These are phyloP conservation scores for Poecilia velifera DNA, from an alignment of 2,797 vertebrate species.

Conservation along the genomic window DNA sequence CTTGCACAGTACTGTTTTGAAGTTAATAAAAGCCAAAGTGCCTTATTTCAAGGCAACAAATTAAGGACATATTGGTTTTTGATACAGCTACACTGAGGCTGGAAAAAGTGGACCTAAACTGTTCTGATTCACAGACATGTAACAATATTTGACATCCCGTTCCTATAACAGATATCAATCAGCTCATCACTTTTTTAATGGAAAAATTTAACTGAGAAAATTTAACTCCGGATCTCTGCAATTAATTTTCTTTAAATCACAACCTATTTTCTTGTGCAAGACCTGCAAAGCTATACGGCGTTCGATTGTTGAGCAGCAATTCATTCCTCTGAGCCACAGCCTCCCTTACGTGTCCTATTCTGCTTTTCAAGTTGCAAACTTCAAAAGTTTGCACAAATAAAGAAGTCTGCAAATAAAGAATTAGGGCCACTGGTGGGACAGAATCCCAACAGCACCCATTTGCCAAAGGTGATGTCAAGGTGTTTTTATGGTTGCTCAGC, in stretches of 20 bases:
- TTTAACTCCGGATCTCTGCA: not conserved
- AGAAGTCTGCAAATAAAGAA: no score
- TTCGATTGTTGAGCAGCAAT: not conserved
- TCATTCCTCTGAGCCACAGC: not conserved
- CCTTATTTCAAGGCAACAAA: conserved; percentile 4
- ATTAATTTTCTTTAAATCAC: not conserved
- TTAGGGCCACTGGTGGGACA: not conserved
- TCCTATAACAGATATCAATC: not conserved
- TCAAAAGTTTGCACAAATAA: not conserved
- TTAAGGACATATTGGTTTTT: conserved; percentile 9
- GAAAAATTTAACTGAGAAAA: not conserved
- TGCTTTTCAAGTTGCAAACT: conserved; percentile 32
- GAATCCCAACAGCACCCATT: not conserved
- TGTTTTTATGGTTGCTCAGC: not conserved
- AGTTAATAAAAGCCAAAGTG: conserved; percentile 21
- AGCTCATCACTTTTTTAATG: not conserved
- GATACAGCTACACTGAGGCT: conserved; percentile 21
- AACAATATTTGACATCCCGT: not conserved
- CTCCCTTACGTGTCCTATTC: not conserved
- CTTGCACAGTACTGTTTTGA: conserved; percentile 24
- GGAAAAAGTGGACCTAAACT: not conserved
- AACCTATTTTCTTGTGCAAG: not conserved
- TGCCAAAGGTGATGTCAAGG: not conserved
- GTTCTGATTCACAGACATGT: not conserved
- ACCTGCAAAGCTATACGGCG: not conserved